Conservation (phyloP, 2,797 vertebrate genomes). For the Selene dorsalis region DNA sequence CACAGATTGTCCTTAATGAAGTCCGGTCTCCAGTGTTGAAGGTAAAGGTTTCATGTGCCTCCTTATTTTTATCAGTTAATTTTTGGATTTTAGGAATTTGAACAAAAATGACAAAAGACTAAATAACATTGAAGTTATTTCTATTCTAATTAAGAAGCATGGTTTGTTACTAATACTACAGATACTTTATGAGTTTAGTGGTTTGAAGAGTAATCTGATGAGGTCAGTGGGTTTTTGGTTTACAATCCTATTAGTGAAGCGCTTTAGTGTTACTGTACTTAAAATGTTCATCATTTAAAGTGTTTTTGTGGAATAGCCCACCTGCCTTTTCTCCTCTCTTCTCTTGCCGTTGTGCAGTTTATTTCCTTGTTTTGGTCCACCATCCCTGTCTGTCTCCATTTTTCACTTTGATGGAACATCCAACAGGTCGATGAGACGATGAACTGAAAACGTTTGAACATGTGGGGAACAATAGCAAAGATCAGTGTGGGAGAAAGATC, state of each 20-base stretch:
- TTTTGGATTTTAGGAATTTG: slow-evolving; percentile 1
- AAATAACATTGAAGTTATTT: background rate
- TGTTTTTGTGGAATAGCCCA: slow-evolving; percentile 41
- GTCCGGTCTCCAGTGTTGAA: background rate
- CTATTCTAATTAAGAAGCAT: slow-evolving; percentile 5
- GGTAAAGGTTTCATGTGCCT: too few species aligned
- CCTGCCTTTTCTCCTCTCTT: slow-evolving; percentile 16
- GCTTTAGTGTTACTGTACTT: slow-evolving; percentile 52
- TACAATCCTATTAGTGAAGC: slow-evolving; percentile 73
- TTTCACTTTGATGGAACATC: slow-evolving; percentile 8
- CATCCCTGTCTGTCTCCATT: background rate
- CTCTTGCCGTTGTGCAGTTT: slow-evolving; percentile 8
- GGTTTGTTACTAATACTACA: slow-evolving; percentile 12
- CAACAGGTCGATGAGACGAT: background rate
- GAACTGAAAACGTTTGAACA: background rate
- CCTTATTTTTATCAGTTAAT: background rate
- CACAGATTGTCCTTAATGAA: background rate
- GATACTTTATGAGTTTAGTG: slow-evolving; percentile 29
- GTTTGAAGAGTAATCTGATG: slow-evolving; percentile 61
- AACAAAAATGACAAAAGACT: background rate
- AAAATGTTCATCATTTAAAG: slow-evolving; percentile 68
- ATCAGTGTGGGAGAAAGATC: background rate
- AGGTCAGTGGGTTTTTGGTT: slow-evolving; percentile 64
- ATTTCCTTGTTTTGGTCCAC: background rate
- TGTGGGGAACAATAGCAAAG: background rate